Evolutionary conservation across 2,113 vertebrate species (phyloP).

Genomic region (Pachypanchax playfairii): DNA sequence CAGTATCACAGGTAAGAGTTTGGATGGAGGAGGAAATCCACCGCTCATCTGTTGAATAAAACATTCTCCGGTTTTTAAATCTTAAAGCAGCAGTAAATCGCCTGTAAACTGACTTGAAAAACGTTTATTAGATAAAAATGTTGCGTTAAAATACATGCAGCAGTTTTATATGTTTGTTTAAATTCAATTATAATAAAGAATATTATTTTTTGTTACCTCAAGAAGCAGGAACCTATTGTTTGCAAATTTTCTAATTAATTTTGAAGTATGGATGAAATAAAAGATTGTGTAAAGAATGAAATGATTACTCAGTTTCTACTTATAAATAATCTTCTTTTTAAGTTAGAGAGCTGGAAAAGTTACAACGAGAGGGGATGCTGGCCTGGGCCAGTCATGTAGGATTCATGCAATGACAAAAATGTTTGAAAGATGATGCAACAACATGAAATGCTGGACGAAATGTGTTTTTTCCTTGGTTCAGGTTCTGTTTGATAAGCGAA

Average conservation of each 20-base stretch:
- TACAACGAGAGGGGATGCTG: background rate
- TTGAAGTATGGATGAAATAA: background rate
- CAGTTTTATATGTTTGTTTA: no score
- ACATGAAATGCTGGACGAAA: constrained; percentile 32
- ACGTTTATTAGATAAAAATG: no score
- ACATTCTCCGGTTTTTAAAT: background rate
- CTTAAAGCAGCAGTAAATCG: no score
- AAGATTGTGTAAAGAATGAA: no score
- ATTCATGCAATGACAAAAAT: constrained; percentile 32
- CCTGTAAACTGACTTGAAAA: background rate
- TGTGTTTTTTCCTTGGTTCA: constrained; percentile 1
- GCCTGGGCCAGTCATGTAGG: constrained; percentile 16
- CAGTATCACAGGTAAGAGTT: constrained; percentile 91
- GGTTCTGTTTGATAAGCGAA: constrained; percentile 15
- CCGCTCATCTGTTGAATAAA: background rate
- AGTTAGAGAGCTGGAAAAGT: background rate
- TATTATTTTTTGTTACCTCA: background rate
- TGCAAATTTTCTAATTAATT: background rate
- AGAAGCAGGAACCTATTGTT: background rate
- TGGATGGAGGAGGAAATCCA: background rate
- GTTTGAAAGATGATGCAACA: constrained; percentile 38
- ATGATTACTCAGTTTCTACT: no score
- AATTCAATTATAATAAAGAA: background rate
- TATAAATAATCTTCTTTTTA: no score
- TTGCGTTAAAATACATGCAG: no score